Evolutionary conservation across 2,113 vertebrate genomes (phyloP).

Genomic region (Rousettus leschenaultii): DNA sequence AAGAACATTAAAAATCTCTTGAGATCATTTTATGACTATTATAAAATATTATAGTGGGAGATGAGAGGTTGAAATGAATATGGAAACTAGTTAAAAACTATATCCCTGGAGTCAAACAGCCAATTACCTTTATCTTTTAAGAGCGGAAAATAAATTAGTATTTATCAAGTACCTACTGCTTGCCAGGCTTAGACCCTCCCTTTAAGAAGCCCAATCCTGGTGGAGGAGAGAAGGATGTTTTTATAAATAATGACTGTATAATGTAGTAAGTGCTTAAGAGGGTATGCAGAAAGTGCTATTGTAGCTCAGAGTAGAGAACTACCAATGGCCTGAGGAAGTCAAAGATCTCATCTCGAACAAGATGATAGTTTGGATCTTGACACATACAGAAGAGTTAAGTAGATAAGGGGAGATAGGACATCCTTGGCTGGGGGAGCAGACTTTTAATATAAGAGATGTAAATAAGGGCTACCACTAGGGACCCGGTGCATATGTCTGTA

Average conservation of each 20-base stretch:
- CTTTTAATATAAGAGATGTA: not conserved
- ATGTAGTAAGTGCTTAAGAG: not conserved
- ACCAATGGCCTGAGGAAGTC: not conserved
- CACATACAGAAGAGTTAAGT: not conserved
- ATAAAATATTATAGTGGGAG: not conserved
- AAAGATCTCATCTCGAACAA: not conserved
- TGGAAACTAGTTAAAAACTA: not conserved
- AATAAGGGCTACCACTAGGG: not conserved
- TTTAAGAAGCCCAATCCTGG: not conserved
- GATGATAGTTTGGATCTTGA: not conserved
- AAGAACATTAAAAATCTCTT: not conserved
- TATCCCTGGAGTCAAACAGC: not conserved
- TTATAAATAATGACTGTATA: not conserved
- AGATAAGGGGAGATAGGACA: not conserved
- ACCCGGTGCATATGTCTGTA: not conserved
- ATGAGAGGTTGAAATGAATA: not conserved
- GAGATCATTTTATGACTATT: conserved; percentile 20
- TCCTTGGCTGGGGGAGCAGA: no score
- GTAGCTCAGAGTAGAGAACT: not conserved
- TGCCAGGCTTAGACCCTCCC: not conserved
- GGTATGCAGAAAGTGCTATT: not conserved
- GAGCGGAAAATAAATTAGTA: not conserved
- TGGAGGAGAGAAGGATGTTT: not conserved
- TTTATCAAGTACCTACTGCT: not conserved
- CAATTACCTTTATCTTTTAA: not conserved